Evolutionary conservation across 2,888 invertebrate species (phyloP), one percentile per base, ranked within the genome.

Genomic region (Drosophila buzzatii): DNA sequence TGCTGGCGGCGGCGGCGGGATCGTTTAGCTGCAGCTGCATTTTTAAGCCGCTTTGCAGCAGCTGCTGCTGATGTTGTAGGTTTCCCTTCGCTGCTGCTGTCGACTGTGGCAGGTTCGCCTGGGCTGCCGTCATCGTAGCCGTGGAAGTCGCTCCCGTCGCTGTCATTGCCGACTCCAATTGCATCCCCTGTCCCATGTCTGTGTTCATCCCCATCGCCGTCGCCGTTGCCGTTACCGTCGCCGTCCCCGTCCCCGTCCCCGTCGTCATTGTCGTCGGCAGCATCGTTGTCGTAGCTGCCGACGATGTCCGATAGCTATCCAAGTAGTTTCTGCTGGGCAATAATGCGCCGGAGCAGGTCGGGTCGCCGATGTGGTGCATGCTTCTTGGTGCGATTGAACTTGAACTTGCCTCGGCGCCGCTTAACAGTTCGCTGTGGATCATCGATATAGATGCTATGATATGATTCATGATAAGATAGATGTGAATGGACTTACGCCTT

Each of bases 351-450:
- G 88, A 93, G 91, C 85, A 93, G 88, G 72, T 92, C 93, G 78
- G 93, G 93, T 92, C 93, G 89, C 69, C 93, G 94, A 93, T 96
- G 95, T 94, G 96, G 96, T 94, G 96, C 96, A 94, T 97, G 97
- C 94, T 96, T 95, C 94, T 97, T 97, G 95, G 96, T 96, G 95
- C 97, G 95, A 94, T 97, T 95, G 95, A 97, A 97, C 94, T 96
- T 96, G 94, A 96, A 95, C 93, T 93, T 93, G 76, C 91, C 91
- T 91, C 93, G 91, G 64, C 91, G 92, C 81, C 93, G 93, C 85
- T 93, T 93, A 76, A 88, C 79, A 70, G 79, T 88, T 93, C 93
- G 83, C 92, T 93, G 56, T 37, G 31, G 52, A 60, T 44, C 31
- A 27, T 27, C 27, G 6, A 20, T 16, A 23, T 23, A 6, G 14